Evolutionary conservation across 2,113 vertebrate species (phyloP).

Genomic region (Hemibagrus wyckioides): DNA sequence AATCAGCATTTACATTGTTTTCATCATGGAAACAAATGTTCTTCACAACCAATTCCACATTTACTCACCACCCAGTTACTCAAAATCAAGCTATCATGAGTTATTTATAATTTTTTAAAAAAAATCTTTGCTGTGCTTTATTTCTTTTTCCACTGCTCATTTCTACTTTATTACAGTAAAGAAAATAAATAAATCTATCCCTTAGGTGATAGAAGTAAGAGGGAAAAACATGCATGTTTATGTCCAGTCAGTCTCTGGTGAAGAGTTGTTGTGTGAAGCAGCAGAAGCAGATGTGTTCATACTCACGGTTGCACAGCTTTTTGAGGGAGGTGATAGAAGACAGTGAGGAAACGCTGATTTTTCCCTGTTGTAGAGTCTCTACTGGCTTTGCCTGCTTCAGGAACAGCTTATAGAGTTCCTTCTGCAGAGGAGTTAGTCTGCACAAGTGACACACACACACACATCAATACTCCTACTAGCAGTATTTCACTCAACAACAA

Average conservation of each 20-base stretch:
- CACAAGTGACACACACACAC: conserved; percentile 47
- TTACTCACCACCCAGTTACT: not conserved
- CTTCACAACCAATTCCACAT: not conserved
- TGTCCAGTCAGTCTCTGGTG: not conserved
- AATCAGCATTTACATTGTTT: not conserved
- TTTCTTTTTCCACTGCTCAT: not conserved
- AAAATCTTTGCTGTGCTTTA: not conserved
- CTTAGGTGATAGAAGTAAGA: not conserved
- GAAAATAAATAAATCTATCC: not conserved
- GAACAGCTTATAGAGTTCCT: conserved; percentile 87
- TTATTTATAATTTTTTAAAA: not conserved
- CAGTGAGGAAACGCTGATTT: conserved; percentile 90
- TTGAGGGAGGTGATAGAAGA: conserved; percentile 96
- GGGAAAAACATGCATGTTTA: not conserved
- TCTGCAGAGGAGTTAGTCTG: conserved; percentile 88
- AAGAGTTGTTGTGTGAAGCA: not conserved
- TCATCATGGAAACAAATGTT: not conserved
- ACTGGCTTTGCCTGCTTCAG: conserved; percentile 87
- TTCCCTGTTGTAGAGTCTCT: conserved; percentile 82
- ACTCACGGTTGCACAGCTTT: conserved; percentile 98
- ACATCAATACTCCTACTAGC: not conserved
- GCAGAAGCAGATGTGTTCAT: not conserved
- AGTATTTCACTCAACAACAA: not conserved
- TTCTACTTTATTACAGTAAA: not conserved
- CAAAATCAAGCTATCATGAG: not conserved